Percentiles rank a stretch among this genome's conserved stretches.
Evolutionary conservation across 2,888 invertebrate species (phyloP).

Genomic region (Acheta domesticus): DNA sequence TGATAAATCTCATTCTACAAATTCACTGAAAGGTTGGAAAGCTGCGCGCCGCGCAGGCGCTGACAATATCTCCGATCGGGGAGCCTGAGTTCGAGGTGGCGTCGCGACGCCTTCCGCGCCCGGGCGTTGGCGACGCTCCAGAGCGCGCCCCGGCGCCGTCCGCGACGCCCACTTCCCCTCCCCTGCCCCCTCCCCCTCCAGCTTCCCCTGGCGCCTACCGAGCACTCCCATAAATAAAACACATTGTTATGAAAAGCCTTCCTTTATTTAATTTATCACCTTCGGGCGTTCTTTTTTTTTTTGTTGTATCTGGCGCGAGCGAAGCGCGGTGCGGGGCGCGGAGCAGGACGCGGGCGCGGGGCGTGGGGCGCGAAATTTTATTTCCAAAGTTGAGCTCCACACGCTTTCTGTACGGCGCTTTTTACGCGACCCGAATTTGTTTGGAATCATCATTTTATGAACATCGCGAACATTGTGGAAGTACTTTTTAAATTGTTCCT

Average conservation of each 20-base stretch:
- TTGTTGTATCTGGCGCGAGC: background rate
- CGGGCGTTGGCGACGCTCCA: background rate
- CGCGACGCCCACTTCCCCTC: too few relatives aligned
- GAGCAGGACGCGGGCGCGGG: background rate
- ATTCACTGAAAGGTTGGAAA: too few relatives aligned
- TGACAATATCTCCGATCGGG: background rate
- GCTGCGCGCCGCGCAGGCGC: background rate
- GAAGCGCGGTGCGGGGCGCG: background rate
- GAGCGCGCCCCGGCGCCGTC: too few relatives aligned
- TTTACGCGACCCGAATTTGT: background rate
- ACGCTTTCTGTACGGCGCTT: background rate
- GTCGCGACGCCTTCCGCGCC: background rate
- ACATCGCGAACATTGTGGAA: constrained; percentile 5
- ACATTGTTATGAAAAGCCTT: constrained; percentile 11
- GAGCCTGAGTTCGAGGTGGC: background rate
- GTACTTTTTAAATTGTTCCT: constrained; percentile 18
- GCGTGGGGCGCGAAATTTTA: background rate
- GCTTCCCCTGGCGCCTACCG: background rate
- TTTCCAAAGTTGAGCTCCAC: background rate
- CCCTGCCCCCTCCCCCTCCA: background rate
- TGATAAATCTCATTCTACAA: too few relatives aligned
- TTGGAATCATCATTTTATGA: constrained; percentile 18
- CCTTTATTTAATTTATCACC: constrained; percentile 2
- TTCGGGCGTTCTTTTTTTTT: background rate
- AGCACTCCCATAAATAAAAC: background rate